Percentiles rank a stretch among this genome's conserved stretches.
phyloP scores from a whole-genome alignment of 2,113 vertebrate genomes.

The Pangasianodon gigas region DNA sequence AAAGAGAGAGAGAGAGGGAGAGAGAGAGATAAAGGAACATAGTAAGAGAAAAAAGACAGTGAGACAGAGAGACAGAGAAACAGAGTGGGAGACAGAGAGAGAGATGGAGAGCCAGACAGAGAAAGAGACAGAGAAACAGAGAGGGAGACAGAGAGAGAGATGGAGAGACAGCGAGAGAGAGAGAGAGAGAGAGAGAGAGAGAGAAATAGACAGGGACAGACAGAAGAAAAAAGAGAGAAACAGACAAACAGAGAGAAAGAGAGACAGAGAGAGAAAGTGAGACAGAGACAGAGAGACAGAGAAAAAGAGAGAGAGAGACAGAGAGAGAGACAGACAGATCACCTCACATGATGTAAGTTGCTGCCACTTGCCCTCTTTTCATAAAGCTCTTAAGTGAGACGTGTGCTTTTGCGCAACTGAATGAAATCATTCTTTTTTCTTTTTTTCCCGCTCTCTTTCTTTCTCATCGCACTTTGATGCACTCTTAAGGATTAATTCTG shows the following conservation, averaged over 20 bases:
- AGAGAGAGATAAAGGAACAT: neutral
- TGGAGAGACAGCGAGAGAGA: neutral
- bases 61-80: neutral
- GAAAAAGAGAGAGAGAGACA: neutral
- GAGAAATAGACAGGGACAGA: neutral
- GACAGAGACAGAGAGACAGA: neutral
- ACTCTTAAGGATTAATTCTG: constrained; percentile 6
- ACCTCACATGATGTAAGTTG: constrained; percentile 68
- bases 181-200: neutral
- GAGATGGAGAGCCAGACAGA: neutral
- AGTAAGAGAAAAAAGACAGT: neutral
- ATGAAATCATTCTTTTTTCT: constrained; percentile 30
- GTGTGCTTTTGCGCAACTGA: constrained; percentile 46
- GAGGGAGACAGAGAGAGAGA: neutral
- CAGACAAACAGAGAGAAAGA: neutral
- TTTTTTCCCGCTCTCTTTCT: neutral
- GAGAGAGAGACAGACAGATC: constrained; percentile 34
- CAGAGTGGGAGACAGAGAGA: neutral
- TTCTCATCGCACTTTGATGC: neutral
- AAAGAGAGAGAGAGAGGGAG: neutral
- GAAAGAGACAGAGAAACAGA: neutral
- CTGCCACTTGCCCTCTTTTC: constrained; percentile 53
- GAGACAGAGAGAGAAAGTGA: neutral
- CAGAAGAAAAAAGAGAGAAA: neutral
- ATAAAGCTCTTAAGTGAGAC: constrained; percentile 54